phyloP scores from a whole-genome alignment of 2,113 vertebrate genomes.

The Elachura formosa region DNA sequence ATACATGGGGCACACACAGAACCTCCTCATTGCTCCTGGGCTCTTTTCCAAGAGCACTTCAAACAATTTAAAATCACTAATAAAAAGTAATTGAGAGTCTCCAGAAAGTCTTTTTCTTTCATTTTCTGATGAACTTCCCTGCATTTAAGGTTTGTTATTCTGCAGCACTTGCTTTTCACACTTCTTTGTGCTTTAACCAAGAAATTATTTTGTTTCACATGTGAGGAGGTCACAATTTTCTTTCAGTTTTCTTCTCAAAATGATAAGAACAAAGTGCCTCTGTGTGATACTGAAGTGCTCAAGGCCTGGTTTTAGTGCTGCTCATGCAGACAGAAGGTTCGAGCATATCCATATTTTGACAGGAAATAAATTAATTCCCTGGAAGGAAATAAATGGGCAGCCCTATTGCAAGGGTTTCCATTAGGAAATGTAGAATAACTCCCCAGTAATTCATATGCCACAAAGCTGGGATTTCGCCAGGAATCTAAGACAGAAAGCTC shows the following conservation, averaged over 20 bases:
- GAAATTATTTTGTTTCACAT: neutral
- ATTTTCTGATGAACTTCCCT: conserved; percentile 10
- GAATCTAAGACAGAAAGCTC: neutral
- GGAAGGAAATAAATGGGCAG: neutral
- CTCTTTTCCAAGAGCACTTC: conserved; percentile 32
- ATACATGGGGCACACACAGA: neutral
- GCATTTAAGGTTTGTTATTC: neutral
- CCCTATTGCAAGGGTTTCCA: neutral
- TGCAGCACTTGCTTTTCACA: conserved; percentile 8
- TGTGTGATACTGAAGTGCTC: neutral
- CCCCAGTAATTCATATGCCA: neutral
- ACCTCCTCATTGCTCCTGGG: neutral
- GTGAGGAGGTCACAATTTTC: neutral
- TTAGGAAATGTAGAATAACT: neutral
- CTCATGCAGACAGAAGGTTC: neutral
- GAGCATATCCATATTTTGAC: neutral
- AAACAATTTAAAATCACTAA: conserved; percentile 43
- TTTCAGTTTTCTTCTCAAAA: neutral
- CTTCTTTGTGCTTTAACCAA: neutral
- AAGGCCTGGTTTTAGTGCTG: neutral
- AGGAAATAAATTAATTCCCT: neutral
- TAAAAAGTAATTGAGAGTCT: conserved; percentile 57
- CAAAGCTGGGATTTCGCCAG: neutral
- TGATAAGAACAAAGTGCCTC: neutral
- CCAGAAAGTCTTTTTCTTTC: neutral